phyloP scores from a whole-genome alignment of 2,888 invertebrate species.

The Parnassius mnemosyne region DNA sequence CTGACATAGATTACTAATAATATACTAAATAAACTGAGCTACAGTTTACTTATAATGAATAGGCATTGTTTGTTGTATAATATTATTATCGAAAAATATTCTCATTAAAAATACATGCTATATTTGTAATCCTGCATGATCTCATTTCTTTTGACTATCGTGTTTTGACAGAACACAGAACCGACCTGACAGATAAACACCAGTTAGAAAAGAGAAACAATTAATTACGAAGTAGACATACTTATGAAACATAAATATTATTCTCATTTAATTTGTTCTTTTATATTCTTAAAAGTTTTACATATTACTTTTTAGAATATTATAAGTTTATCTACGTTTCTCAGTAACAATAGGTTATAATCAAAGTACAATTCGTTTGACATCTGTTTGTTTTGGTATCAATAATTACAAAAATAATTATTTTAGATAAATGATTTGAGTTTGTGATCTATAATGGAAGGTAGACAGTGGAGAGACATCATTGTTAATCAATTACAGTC shows the following conservation, averaged over 20 bases:
- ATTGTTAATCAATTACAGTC: conserved; percentile 86
- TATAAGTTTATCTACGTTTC: conserved; percentile 7
- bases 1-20: too few species aligned
- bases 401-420: conserved; percentile 41
- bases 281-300: conserved; percentile 2
- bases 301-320: conserved; percentile 11
- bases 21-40: too few species aligned
- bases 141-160: conserved; percentile 9
- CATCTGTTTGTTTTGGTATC: conserved; percentile 68
- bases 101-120: too few species aligned
- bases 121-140: background rate
- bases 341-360: background rate
- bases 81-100: too few species aligned
- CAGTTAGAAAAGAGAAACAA: conserved; percentile 6
- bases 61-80: too few species aligned
- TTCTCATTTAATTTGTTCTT: conserved; percentile 4
- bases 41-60: too few species aligned
- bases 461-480: conserved; percentile 84
- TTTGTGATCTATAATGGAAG: conserved; percentile 61
- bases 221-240: conserved; percentile 24
- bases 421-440: conserved; percentile 40
- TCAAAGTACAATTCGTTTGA: conserved; percentile 40
- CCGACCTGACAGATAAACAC: conserved; percentile 3
- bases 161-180: conserved; percentile 9
- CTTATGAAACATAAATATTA: background rate